phyloP scores from a whole-genome alignment of 1,140 invertebrate species.

The Cryptotermes secundus region DNA sequence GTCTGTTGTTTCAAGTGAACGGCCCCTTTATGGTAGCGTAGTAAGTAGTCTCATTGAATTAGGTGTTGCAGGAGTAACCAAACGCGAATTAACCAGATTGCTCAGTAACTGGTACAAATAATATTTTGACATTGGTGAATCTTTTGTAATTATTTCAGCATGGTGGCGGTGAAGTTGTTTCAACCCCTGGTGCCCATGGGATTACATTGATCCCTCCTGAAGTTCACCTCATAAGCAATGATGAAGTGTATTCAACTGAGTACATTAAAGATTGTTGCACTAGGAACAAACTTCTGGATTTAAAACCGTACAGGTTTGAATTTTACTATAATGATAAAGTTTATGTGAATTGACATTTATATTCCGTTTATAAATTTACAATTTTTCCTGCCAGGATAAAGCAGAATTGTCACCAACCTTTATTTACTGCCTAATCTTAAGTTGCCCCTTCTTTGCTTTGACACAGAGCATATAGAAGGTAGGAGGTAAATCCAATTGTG shows the following conservation, averaged over 20 bases:
- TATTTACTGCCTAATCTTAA: too few relatives aligned
- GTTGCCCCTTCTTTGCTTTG: too few relatives aligned
- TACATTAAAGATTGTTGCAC: slow-evolving; percentile 19
- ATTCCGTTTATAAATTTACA: too few relatives aligned
- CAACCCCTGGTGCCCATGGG: not conserved
- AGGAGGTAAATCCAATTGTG: too few relatives aligned
- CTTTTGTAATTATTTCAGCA: not conserved
- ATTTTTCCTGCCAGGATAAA: too few relatives aligned
- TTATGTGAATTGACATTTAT: too few relatives aligned
- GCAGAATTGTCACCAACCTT: too few relatives aligned
- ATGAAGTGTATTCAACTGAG: slow-evolving; percentile 3
- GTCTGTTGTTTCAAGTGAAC: not conserved
- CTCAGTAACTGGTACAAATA: too few relatives aligned
- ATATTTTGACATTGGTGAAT: too few relatives aligned
- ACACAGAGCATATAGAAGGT: too few relatives aligned
- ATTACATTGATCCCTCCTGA: not conserved
- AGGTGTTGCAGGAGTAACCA: not conserved
- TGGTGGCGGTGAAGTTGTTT: slow-evolving; percentile 16
- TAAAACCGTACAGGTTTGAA: slow-evolving; percentile 6
- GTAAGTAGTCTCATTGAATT: not conserved
- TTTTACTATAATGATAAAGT: not conserved
- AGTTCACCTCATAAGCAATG: not conserved
- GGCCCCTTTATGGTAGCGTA: not conserved
- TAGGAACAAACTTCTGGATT: not conserved
- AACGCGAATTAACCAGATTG: too few relatives aligned